Percentiles rank a stretch among this genome's conserved stretches.
Evolutionary conservation across 2,797 vertebrate species (phyloP).

Genomic region (Vireo griseus): DNA sequence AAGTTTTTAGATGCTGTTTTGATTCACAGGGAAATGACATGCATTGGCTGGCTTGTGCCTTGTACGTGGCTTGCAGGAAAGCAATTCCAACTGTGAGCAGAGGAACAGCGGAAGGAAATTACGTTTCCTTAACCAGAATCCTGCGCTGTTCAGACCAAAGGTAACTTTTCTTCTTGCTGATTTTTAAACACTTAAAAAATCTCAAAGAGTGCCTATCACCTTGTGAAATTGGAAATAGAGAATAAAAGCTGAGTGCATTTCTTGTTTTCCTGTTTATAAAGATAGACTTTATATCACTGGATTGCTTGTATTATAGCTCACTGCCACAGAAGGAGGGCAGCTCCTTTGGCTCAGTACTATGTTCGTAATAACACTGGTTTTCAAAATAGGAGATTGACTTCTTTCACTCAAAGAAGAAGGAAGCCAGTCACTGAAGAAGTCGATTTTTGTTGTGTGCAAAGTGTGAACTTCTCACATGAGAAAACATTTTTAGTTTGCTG

Average conservation of each 20-base stretch:
- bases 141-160: constrained; percentile 89
- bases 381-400: not conserved
- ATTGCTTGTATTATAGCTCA: not conserved
- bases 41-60: constrained; percentile 91
- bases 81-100: constrained; percentile 87
- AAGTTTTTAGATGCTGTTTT: not conserved
- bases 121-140: constrained; percentile 91
- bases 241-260: not conserved
- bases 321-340: not conserved
- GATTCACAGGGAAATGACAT: constrained; percentile 85
- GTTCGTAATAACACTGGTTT: not conserved
- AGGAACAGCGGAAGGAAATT: constrained; percentile 90
- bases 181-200: not conserved
- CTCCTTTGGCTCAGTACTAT: not conserved
- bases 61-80: constrained; percentile 92
- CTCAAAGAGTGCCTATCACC: not conserved
- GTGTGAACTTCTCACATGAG: not conserved
- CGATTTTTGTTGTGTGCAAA: not conserved
- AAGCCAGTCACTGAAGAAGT: not conserved
- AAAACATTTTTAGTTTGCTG: not conserved
- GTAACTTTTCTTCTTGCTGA: constrained; percentile 60
- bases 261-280: not conserved
- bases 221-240: not conserved
- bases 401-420: not conserved
- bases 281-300: not conserved